Base-by-base conservation (phyloP, 2,888 invertebrate species). In the Aphrophora alni region DNA sequence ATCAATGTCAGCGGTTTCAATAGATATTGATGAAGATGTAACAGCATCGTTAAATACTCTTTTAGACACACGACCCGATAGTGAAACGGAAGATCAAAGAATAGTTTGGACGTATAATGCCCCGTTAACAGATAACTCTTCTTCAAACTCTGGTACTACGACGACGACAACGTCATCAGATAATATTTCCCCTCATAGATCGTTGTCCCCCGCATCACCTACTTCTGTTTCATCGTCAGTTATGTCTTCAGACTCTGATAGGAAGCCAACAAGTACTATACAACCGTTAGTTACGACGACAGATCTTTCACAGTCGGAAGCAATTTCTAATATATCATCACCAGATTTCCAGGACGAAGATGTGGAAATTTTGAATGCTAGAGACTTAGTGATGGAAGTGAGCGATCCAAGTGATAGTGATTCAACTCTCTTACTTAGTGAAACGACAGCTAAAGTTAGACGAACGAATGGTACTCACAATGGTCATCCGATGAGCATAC, bases 21-120 rank as follows among this genome's bases (percentile, higher is more conserved):
- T 96, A 86, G 97, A 97, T 86, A 94, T 97, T 87, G 97, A 97
- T 88, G 97, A 97, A 88, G 96, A 97, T 88, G 94, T 97, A 87
- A 97, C 97, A 87, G 97, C 97, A 88, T 97, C 97, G 83, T 91
- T 98, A 83, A 97, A 98, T 89, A 97, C 97, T 82, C 90, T 97
- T 82, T 90, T 97, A 84, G 97, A 97, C 90, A 96, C 95, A 75
- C 90, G 84, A 80, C 84, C 83, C 51, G 84, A 84, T 74, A 84
- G 84, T 75, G 84, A 84, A 80, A 82, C 78, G 4, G 85, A 85
- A 78, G 89, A 89, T 86, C 91, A 90, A 88, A 92, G 96, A 86
- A 95, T 96, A 87, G 95, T 96, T 77, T 96, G 96, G 96, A 96
- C 96, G 77, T 96, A 95, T 90, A 97, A 96, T 90, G 96, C 96